Percentiles rank a stretch among this genome's conserved stretches.
Evolutionary conservation across 1,140 invertebrate genomes (phyloP).

Genomic region (Brachionus calyciflorus): DNA sequence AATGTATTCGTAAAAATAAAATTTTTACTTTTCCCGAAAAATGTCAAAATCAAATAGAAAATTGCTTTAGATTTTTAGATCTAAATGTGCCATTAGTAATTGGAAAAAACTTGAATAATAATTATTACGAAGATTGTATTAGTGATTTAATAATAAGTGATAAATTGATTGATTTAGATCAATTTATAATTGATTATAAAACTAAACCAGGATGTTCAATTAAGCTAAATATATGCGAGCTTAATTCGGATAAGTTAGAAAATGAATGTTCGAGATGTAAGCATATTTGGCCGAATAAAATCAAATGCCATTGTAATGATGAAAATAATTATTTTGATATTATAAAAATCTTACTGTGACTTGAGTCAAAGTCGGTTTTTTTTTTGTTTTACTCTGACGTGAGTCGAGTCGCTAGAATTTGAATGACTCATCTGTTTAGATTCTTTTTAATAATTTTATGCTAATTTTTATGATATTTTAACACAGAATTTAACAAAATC

Average conservation of each 20-base stretch:
- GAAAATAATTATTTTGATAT: neutral
- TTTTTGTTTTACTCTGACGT: too few relatives aligned
- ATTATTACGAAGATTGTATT: too few relatives aligned
- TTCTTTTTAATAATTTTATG: too few relatives aligned
- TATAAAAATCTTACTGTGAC: too few relatives aligned
- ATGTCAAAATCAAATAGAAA: constrained; percentile 80
- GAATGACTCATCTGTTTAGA: too few relatives aligned
- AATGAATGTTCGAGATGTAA: constrained; percentile 61
- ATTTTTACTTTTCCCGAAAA: constrained; percentile 57
- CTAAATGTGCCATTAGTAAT: too few relatives aligned
- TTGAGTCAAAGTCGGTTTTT: too few relatives aligned
- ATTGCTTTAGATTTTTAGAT: constrained; percentile 90
- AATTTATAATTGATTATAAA: constrained; percentile 78
- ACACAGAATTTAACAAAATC: too few relatives aligned
- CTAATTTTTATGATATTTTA: too few relatives aligned
- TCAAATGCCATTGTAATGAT: constrained; percentile 14
- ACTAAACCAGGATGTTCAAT: constrained; percentile 81
- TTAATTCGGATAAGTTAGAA: constrained; percentile 70
- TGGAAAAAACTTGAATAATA: too few relatives aligned
- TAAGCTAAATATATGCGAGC: constrained; percentile 75
- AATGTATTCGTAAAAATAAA: neutral
- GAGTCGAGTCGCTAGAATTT: too few relatives aligned
- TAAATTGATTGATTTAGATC: constrained; percentile 90
- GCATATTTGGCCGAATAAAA: neutral
- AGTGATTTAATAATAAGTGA: too few relatives aligned